Evolutionary conservation across 2,888 invertebrate genomes (phyloP).

Genomic region (Brachyptera putata): DNA sequence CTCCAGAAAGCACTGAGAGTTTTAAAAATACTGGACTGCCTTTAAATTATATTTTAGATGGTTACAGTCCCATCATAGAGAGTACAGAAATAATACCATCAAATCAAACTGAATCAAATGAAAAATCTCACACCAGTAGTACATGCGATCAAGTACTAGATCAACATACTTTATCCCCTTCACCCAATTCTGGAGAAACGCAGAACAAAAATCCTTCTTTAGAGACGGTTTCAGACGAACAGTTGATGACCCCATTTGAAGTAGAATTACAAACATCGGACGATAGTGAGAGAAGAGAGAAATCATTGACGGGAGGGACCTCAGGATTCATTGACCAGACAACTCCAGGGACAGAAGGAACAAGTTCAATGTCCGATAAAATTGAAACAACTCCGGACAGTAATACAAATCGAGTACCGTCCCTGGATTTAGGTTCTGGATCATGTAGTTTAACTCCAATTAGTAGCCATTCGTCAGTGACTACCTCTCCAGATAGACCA

Average conservation of each 20-base stretch:
- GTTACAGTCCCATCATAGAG: too few species aligned
- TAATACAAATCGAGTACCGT: neutral
- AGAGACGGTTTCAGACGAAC: neutral
- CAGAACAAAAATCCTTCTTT: too few species aligned
- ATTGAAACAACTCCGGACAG: neutral
- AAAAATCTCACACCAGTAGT: neutral
- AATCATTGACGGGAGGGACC: neutral
- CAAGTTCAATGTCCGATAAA: neutral
- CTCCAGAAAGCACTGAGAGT: neutral
- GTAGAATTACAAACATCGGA: neutral
- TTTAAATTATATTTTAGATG: neutral
- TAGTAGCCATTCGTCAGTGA: too few species aligned
- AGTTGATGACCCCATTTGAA: neutral
- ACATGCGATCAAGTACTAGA: too few species aligned
- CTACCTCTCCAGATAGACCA: neutral
- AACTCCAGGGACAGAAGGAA: neutral
- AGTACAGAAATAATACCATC: too few species aligned
- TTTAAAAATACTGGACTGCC: neutral
- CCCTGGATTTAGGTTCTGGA: constrained; percentile 15
- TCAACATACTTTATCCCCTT: too few species aligned
- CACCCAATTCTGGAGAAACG: too few species aligned
- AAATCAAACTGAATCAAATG: neutral
- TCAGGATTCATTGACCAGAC: constrained; percentile 7
- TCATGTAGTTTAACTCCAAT: constrained; percentile 26
- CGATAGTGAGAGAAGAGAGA: neutral